A percentile compares a stretch with the other conserved stretches of the same genome.
Conservation (phyloP, 2,113 vertebrate genomes). For the Ptychochromis oligacanthus region DNA sequence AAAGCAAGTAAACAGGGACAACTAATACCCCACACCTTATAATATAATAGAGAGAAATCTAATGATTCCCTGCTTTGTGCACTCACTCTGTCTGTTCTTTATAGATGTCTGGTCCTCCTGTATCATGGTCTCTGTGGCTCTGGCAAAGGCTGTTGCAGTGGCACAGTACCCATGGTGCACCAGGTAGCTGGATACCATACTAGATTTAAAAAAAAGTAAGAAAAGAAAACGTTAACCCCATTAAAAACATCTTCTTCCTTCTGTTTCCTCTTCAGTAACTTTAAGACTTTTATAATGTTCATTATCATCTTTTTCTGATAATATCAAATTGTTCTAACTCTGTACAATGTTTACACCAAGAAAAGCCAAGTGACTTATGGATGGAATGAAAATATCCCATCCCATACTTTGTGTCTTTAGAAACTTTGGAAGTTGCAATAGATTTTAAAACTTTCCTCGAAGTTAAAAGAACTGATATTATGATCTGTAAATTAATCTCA, state of each 20-base stretch:
- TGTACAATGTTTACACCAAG: neutral
- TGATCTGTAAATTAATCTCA: no score
- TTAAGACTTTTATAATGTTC: neutral
- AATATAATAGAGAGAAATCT: constrained; percentile 5
- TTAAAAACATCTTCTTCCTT: neutral
- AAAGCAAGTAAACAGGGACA: no score
- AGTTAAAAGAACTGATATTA: no score
- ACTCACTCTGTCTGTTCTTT: constrained; percentile 99
- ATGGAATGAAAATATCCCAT: neutral
- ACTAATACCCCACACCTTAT: neutral
- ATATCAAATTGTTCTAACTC: neutral
- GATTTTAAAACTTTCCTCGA: no score
- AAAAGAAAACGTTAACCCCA: neutral
- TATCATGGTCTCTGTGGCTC: constrained; percentile 95
- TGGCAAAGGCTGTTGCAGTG: constrained; percentile 95
- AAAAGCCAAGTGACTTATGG: neutral
- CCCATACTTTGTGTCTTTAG: neutral
- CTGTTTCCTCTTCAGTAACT: neutral
- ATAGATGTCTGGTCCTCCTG: constrained; percentile 97
- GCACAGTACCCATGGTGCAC: constrained; percentile 98
- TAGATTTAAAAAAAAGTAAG: constrained; percentile 58
- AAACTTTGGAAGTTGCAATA: neutral
- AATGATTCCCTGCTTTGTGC: neutral
- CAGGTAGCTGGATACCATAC: constrained; percentile 98
- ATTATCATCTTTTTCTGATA: neutral